A percentile compares a stretch with the other conserved stretches of the same genome.
These are phyloP conservation scores for Conchocele bisecta DNA, from an alignment of 2,888 invertebrate genomes.

Conservation along the genomic window DNA sequence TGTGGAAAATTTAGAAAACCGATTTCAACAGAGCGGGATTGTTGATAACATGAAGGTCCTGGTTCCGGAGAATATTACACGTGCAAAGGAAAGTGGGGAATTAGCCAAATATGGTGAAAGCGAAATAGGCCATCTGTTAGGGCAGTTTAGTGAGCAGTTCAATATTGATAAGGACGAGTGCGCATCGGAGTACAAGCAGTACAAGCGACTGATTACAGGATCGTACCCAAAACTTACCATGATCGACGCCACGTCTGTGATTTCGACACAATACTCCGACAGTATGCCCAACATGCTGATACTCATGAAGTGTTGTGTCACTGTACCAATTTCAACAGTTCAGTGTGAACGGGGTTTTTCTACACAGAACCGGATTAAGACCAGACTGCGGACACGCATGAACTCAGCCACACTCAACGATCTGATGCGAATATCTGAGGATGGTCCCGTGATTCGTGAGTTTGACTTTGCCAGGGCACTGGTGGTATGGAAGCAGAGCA, in stretches of 20 bases:
- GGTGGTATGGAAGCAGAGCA: conserved; percentile 20
- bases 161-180: conserved; percentile 6
- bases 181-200: conserved; percentile 30
- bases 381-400: conserved; percentile 18
- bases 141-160: too few species aligned
- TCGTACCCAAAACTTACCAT: background rate
- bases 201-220: conserved; percentile 33
- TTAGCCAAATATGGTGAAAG: conserved; percentile 20
- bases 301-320: conserved; percentile 13
- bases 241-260: background rate
- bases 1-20: conserved; percentile 21
- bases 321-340: conserved; percentile 19
- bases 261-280: conserved; percentile 8
- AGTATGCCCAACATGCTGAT: conserved; percentile 24
- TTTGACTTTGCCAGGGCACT: conserved; percentile 28
- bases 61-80: conserved; percentile 9
- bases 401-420: conserved; percentile 15
- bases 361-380: conserved; percentile 27
- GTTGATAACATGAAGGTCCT: conserved; percentile 15
- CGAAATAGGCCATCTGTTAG: too few species aligned
- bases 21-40: conserved; percentile 23
- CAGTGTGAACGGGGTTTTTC: conserved; percentile 33
- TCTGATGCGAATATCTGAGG: conserved; percentile 30
- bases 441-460: conserved; percentile 14
- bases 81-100: background rate